Conservation (phyloP, 2,113 vertebrate species). For the Mus spicilegus region DNA sequence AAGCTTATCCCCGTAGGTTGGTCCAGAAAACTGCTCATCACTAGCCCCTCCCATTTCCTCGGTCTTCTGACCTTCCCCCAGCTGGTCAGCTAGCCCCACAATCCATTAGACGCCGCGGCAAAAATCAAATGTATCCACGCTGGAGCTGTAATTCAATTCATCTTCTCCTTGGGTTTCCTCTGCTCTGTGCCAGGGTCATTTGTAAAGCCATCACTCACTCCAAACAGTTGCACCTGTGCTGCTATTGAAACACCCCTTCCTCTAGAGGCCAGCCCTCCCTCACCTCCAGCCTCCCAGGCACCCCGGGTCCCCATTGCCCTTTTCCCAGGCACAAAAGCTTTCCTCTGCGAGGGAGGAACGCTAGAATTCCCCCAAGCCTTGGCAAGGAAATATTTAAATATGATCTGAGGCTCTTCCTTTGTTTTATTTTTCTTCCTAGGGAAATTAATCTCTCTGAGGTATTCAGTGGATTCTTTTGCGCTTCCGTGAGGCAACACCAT, state of each 20-base stretch:
- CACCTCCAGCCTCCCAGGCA: neutral
- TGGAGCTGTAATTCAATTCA: slow-evolving; percentile 63
- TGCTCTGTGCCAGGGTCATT: slow-evolving; percentile 69
- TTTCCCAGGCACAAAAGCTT: slow-evolving; percentile 69
- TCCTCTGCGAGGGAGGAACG: slow-evolving; percentile 21
- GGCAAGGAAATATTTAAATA: slow-evolving; percentile 80
- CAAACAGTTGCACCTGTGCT: slow-evolving; percentile 75
- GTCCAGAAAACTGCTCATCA: slow-evolving; percentile 12
- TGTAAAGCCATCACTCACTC: slow-evolving; percentile 65
- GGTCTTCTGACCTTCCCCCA: slow-evolving; percentile 53
- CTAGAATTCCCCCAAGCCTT: slow-evolving; percentile 75
- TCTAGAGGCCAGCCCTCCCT: neutral
- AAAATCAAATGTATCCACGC: slow-evolving; percentile 58
- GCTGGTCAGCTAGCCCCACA: slow-evolving; percentile 41
- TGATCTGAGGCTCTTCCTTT: slow-evolving; percentile 80
- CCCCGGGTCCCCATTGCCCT: slow-evolving; percentile 50
- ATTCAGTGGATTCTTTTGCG: slow-evolving; percentile 57
- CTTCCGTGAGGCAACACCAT: slow-evolving; percentile 42
- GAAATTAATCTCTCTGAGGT: slow-evolving; percentile 76
- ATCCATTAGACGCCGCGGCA: slow-evolving; percentile 32
- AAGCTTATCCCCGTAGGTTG: neutral
- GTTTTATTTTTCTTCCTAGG: slow-evolving; percentile 64
- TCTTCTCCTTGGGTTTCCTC: slow-evolving; percentile 75
- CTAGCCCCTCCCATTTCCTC: slow-evolving; percentile 55
- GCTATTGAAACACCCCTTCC: neutral